phyloP scores from a whole-genome alignment of 2,888 invertebrate genomes.

The Hyposoter didymator region DNA sequence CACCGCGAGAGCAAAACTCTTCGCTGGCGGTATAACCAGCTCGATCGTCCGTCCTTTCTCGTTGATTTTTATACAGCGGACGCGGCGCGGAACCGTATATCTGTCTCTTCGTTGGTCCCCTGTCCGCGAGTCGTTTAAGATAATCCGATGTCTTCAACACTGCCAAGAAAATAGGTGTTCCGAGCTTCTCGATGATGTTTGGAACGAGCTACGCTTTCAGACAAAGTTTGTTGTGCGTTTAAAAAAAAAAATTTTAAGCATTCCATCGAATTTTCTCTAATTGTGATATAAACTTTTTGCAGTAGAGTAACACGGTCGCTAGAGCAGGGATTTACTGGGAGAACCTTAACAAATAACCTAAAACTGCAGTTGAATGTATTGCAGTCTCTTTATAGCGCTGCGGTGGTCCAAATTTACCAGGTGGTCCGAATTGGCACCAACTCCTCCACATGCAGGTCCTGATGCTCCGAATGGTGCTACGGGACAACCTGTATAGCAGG shows the following conservation, averaged over 20 bases:
- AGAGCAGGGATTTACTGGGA: neutral
- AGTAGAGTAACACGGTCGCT: neutral
- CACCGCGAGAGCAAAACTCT: conserved; percentile 49
- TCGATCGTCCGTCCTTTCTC: conserved; percentile 36
- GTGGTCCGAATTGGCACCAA: conserved; percentile 19
- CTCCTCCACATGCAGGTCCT: conserved; percentile 17
- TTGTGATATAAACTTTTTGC: neutral
- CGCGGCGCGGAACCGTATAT: conserved; percentile 54
- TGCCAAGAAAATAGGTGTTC: neutral
- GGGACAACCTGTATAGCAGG: conserved; percentile 48
- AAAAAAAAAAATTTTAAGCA: neutral
- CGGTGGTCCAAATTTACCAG: conserved; percentile 7
- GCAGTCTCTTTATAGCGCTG: neutral
- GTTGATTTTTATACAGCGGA: conserved; percentile 59
- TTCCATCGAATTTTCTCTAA: neutral
- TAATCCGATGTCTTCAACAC: conserved; percentile 9
- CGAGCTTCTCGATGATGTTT: neutral
- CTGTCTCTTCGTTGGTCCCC: conserved; percentile 47
- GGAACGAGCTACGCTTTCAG: conserved; percentile 3
- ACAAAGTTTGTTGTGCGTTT: neutral
- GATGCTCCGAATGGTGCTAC: conserved; percentile 31
- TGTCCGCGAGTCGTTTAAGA: conserved; percentile 28
- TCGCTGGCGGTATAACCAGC: conserved; percentile 55
- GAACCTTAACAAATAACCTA: neutral
- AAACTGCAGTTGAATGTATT: conserved; percentile 4